Evolutionary conservation across 2,113 vertebrate species (phyloP).

Genomic region (Phalacrocorax aristotelis): DNA sequence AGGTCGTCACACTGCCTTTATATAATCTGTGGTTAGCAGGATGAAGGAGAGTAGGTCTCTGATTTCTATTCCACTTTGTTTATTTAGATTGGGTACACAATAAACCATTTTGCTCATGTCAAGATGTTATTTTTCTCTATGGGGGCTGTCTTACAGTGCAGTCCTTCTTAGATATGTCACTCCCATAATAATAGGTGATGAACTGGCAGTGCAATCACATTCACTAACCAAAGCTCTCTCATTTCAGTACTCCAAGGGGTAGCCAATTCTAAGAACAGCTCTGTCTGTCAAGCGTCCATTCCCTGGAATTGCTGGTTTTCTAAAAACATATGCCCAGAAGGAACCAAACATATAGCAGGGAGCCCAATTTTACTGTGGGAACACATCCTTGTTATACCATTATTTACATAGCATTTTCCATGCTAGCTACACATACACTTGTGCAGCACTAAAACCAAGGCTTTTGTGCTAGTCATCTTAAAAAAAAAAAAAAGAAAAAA

Average conservation of each 20-base stretch:
- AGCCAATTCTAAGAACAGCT: conserved; percentile 3
- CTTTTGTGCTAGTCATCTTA: neutral
- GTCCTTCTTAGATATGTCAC: neutral
- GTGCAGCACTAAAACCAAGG: neutral
- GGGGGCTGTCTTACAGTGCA: neutral
- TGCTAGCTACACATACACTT: neutral
- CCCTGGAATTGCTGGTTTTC: neutral
- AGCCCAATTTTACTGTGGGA: conserved; percentile 36
- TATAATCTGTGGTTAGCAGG: neutral
- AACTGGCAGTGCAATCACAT: conserved; percentile 18
- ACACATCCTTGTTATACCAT: neutral
- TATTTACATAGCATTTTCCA: conserved; percentile 43
- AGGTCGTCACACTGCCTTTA: neutral
- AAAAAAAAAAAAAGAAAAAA: neutral
- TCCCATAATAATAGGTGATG: conserved; percentile 45
- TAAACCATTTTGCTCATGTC: conserved; percentile 10
- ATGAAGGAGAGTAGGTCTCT: neutral
- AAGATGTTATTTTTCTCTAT: conserved; percentile 39
- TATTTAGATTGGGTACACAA: conserved; percentile 7
- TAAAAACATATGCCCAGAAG: neutral
- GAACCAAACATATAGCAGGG: conserved; percentile 30
- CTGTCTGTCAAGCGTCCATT: neutral
- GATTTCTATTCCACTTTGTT: conserved; percentile 11
- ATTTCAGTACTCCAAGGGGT: conserved; percentile 36
- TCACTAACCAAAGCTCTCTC: conserved; percentile 25